Percentiles rank a stretch among this genome's conserved stretches.
Evolutionary conservation across 2,113 vertebrate species (phyloP).

Genomic region (Seriola quinqueradiata): DNA sequence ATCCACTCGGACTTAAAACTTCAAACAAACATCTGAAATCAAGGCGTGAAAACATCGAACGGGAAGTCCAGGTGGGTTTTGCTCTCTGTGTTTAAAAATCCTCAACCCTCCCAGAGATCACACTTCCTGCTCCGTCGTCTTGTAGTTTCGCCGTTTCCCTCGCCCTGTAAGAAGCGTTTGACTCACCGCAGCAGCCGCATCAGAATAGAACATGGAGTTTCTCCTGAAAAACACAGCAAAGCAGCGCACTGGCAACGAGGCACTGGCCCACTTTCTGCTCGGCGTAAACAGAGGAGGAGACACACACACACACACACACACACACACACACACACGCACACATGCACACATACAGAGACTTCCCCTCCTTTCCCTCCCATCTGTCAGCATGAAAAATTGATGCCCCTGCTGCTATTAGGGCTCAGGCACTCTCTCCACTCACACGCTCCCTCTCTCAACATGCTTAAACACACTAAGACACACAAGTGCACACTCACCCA

Average conservation of each 20-base stretch:
- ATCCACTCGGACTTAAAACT: too few relatives aligned
- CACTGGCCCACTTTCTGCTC: slow-evolving; percentile 71
- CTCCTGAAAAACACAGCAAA: slow-evolving; percentile 51
- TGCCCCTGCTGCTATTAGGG: slow-evolving; percentile 68
- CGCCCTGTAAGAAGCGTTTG: background rate
- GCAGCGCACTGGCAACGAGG: slow-evolving; percentile 41
- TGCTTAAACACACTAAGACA: slow-evolving; percentile 40
- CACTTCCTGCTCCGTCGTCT: background rate
- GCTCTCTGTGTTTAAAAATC: background rate
- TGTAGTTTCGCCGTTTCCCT: background rate
- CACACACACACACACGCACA: slow-evolving; percentile 20
- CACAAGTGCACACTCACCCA: slow-evolving; percentile 20
- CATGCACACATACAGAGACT: background rate
- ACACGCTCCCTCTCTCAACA: slow-evolving; percentile 16
- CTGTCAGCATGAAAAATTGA: slow-evolving; percentile 86
- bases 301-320: background rate
- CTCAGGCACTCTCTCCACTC: slow-evolving; percentile 21
- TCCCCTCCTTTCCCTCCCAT: slow-evolving; percentile 69
- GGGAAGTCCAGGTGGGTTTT: background rate
- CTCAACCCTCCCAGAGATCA: background rate
- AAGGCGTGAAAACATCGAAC: too few relatives aligned
- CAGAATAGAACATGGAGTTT: slow-evolving; percentile 71
- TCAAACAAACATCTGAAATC: too few relatives aligned
- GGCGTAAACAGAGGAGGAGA: slow-evolving; percentile 31
- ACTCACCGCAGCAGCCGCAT: slow-evolving; percentile 5